Evolutionary conservation across 2,113 vertebrate genomes (phyloP), one percentile per base, ranked within the genome.

Genomic region (Chloropsis hardwickii): DNA sequence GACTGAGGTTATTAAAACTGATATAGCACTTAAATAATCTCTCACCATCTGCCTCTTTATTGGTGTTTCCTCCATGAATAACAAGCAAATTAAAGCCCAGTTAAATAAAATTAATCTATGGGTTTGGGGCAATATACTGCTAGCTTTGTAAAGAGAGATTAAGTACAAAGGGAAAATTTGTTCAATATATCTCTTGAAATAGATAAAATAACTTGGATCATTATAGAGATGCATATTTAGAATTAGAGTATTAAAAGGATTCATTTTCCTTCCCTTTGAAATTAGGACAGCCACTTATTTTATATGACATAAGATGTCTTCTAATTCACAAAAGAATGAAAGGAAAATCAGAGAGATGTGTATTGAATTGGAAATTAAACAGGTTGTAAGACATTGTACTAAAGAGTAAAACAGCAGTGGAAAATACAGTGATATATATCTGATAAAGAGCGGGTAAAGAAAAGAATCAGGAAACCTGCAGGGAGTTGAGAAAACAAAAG

Each of bases 381-480:
- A n/a, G 12, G 16, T 42, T 7, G 16, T 44, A 66, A 76, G 11
- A 71, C 0, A 3, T 48, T 69, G 15, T 13, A 51, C 24, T 11
- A 71, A 81, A 73, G 22, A 69, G 42, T 23, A 53, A 74, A 90
- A 70, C 5, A 72, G 17, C 0, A 1, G 13, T n/a, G 17, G 54
- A 83, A 91, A 95, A 83, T 31, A 47, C 2, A 31, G 21, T 88
- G 33, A 31, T 0, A 1, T 28, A 12, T 3, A 67, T 21, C 10
- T 76, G 23, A n/a, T 62, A 60, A 77, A 42, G n/a, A 27, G 0
- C 0, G 11, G 5, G 3, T 2, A 9, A 54, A 58, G 10, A 35
- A 54, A 67, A 31, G 12, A 81, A 47, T 6, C 31, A 50, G 42
- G 10, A 78, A 85, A 86, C 10, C 18, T 57, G 4, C 19, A 86